Base-by-base conservation (phyloP, 2,888 invertebrate species). In the Monochamus alternatus region DNA sequence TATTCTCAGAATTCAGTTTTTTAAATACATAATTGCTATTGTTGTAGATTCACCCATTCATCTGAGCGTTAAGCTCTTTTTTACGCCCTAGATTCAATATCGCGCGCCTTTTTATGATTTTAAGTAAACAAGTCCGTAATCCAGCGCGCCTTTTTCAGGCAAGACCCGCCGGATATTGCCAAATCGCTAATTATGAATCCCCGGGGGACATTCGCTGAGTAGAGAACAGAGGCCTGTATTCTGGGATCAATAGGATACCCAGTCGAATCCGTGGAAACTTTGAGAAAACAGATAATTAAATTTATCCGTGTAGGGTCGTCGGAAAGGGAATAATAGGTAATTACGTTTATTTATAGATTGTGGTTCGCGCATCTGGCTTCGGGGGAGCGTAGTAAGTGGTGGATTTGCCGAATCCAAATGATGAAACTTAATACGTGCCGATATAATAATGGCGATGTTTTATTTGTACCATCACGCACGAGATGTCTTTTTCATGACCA, bases 311-410 rank as follows among this genome's bases (percentile, higher is more conserved):
- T 22, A 14, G 55, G 55, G 55, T 14, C 47, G 38, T 38, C 38
- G 7, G 38, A 38, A 38, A 38, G 55, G 55, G 55, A 55, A 55
- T 55, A 55, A 55, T 55, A 55, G 55, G 55, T 55, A 55, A 55
- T 55, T 55, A 14, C 14, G 55, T 22, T 55, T 55, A 55, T 55
- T 55, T 55, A 55, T 14, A 55, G 55, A 55, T n/a, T 14, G 55
- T 14, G 7, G 22, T 22, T 55, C 55, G n/a, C 3, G 22, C n/a
- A 55, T 55, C 55, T 22, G 14, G 5, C 14, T 14, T 14, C 5
- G 55, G 55, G 7, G 55, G 38, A 0, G 38, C 38, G 5, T 1
- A 38, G 7, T 38, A 38, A 38, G 38, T 38, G 38, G 38, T 7
- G 38, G 38, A 38, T 38, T 38, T 38, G 38, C 38, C 38, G 38